Percentiles rank a stretch among this genome's conserved stretches.
These are phyloP conservation scores for Pycnonotus jocosus DNA, from an alignment of 2,113 vertebrate species.

Conservation along the genomic window DNA sequence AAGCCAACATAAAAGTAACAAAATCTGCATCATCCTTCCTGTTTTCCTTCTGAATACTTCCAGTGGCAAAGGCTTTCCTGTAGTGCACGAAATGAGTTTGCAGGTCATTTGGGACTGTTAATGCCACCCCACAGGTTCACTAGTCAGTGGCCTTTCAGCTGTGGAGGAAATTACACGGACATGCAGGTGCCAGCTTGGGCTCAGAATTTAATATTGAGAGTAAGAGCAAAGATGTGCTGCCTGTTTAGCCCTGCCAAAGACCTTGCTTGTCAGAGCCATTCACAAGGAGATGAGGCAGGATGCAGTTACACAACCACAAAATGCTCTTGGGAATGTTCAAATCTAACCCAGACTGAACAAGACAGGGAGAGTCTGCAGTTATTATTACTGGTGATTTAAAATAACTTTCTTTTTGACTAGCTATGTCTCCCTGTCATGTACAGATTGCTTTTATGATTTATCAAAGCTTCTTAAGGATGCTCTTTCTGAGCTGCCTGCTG, in stretches of 20 bases:
- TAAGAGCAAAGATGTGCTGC: background rate
- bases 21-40: background rate
- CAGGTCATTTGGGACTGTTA: background rate
- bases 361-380: background rate
- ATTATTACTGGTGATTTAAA: background rate
- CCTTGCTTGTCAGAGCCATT: background rate
- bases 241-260: background rate
- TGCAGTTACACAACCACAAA: background rate
- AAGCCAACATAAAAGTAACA: background rate
- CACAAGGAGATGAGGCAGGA: background rate
- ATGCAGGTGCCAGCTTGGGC: background rate
- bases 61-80: background rate
- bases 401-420: constrained; percentile 15
- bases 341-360: background rate
- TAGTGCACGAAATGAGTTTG: background rate
- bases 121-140: fast-evolving
- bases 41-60: background rate
- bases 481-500: background rate
- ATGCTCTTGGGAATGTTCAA: background rate
- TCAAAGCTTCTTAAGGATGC: constrained; percentile 33
- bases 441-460: constrained; percentile 37
- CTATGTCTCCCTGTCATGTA: background rate
- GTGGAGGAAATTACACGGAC: background rate
- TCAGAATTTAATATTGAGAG: background rate
- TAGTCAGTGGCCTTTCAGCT: background rate